Evolutionary conservation across 2,797 vertebrate species (phyloP).

Genomic region (Pangasius sanitwongsei): DNA sequence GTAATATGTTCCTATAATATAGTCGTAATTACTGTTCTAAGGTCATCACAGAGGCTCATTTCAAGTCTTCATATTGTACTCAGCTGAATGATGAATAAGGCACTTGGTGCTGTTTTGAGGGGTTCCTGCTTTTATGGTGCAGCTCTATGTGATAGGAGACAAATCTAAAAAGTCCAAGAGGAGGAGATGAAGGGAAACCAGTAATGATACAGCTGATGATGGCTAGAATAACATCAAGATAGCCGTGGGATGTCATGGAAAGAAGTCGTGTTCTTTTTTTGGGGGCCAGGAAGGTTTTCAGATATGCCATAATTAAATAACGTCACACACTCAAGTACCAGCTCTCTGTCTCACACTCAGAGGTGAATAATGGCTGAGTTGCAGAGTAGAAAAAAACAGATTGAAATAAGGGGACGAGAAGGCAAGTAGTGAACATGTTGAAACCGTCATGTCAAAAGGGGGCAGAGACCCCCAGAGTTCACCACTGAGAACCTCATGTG

Average conservation of each 20-base stretch:
- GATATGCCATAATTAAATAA: constrained; percentile 18
- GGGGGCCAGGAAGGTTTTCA: neutral
- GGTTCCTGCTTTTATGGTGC: constrained; percentile 1
- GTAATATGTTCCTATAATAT: neutral
- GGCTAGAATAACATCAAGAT: constrained; percentile 38
- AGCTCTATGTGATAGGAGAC: neutral
- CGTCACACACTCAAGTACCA: neutral
- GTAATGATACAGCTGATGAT: constrained; percentile 43
- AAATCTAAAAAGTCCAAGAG: neutral
- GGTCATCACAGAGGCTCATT: neutral
- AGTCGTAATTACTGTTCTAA: neutral
- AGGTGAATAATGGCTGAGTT: neutral
- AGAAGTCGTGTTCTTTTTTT: constrained; percentile 27
- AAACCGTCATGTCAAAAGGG: neutral
- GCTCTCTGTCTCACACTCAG: neutral
- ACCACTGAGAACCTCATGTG: constrained; percentile 36
- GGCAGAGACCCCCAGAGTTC: constrained; percentile 1
- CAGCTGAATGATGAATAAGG: neutral
- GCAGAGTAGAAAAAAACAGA: neutral
- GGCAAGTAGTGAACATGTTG: neutral
- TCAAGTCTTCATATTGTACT: constrained; percentile 2
- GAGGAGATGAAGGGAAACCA: neutral
- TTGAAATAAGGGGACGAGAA: neutral
- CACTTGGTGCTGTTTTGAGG: neutral
- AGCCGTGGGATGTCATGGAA: constrained; percentile 30